Evolutionary conservation across 1,140 invertebrate species (phyloP), one percentile per base, ranked within the genome.

Genomic region (Bilobella aurantiaca): DNA sequence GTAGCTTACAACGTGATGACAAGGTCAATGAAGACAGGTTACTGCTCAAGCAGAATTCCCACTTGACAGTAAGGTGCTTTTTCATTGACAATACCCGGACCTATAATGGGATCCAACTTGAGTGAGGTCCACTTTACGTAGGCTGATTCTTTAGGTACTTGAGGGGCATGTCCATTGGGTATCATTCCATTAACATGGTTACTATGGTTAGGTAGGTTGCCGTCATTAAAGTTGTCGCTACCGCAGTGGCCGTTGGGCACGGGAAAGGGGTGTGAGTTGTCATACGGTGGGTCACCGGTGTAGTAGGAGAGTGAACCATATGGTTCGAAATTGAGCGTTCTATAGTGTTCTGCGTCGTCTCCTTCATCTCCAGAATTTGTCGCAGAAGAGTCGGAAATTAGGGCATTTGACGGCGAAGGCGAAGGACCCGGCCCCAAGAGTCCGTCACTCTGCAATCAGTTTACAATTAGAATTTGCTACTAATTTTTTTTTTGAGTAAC

Each of bases 1-100:
- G n/a, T 8, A n/a, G 37, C n/a, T 42, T 42, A n/a, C 8, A n/a
- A n/a, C n/a, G 8, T 12, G n/a, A n/a, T 42, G 37, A 42, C 8
- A 42, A 42, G 8, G 8, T 8, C 8, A n/a, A 42, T 42, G 37
- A 42, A n/a, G 8, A 12, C n/a, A 42, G 49, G 23, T 53, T 23
- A 53, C 49, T 53, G 49, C 12, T 53, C 49, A 53, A 53, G 49
- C 3, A 53, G 21, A 53, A 53, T 53, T 23, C 49, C 49, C 5
- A 53, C 49, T 53, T 53, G 49, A 23, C 49, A 53, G 23, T 53
- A 53, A 14, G 49, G 49, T 5, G 49, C 49, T 53, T 53, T 53
- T 23, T 23, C 49, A 53, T 53, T 53, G 8, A 53, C 12, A 53
- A 5, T 53, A 53, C 12, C n/a, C n/a, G n/a, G n/a, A n/a, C n/a